These are phyloP conservation scores for Sparidentex hasta DNA, from an alignment of 2,797 vertebrate genomes.

Conservation along the genomic window DNA sequence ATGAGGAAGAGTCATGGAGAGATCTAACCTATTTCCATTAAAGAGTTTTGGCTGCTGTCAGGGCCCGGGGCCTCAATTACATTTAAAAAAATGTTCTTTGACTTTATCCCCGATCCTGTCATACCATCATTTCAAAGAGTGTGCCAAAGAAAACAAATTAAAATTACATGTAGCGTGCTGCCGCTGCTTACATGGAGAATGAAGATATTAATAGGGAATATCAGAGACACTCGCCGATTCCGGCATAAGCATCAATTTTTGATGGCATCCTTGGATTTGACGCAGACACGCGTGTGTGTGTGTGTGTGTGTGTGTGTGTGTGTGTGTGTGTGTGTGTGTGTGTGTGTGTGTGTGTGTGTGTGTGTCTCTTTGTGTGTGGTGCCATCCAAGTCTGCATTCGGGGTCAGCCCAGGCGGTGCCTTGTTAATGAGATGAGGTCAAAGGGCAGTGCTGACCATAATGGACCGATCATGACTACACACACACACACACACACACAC, in stretches of 20 bases:
- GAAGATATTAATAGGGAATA: conserved; percentile 48
- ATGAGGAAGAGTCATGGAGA: conserved; percentile 62
- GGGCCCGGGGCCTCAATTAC: conserved; percentile 65
- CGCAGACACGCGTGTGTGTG: too few relatives aligned
- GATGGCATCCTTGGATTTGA: conserved; percentile 26
- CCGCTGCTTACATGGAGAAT: conserved; percentile 29
- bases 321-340: neutral
- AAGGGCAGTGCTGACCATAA: conserved; percentile 69
- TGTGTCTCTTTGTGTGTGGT: neutral
- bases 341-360: conserved; percentile 2
- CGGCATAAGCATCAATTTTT: conserved; percentile 46
- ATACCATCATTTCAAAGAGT: conserved; percentile 57
- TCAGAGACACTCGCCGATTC: conserved; percentile 38
- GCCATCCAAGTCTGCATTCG: conserved; percentile 13
- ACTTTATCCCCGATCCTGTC: conserved; percentile 55
- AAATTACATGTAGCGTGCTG: conserved; percentile 57
- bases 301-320: conserved; percentile 8
- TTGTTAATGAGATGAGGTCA: conserved; percentile 73
- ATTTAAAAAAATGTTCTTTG: neutral
- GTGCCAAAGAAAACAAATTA: conserved; percentile 66
- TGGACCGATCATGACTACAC: conserved; percentile 35
- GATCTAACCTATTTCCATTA: conserved; percentile 76
- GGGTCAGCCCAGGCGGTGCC: conserved; percentile 68
- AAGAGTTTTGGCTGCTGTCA: conserved; percentile 49
- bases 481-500: conserved; percentile 32